Percentiles rank a stretch among this genome's conserved stretches.
phyloP scores from a whole-genome alignment of 2,113 vertebrate species.

The Rhodinocichla rosea region DNA sequence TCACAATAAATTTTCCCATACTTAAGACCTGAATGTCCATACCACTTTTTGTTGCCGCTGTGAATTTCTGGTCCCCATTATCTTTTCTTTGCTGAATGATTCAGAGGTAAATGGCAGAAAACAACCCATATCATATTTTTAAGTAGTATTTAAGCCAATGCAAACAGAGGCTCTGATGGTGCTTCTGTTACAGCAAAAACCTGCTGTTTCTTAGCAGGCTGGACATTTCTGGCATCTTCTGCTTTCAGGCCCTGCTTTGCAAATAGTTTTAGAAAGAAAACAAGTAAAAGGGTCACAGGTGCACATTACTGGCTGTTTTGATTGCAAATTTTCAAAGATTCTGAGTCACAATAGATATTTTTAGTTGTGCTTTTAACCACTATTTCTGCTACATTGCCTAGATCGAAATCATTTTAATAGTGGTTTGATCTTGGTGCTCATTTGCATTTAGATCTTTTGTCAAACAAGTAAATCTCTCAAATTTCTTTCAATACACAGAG shows the following conservation, averaged over 20 bases:
- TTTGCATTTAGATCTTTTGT: neutral
- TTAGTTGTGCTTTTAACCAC: neutral
- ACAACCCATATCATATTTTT: neutral
- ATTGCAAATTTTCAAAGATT: slow-evolving; percentile 13
- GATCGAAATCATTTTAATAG: slow-evolving; percentile 1
- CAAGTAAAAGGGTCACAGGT: slow-evolving; percentile 15
- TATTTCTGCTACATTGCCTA: neutral
- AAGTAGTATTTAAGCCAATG: neutral
- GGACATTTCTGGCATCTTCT: neutral
- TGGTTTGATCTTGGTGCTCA: neutral
- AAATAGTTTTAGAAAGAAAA: slow-evolving; percentile 1
- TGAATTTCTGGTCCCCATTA: neutral
- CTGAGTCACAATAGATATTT: slow-evolving; percentile 37
- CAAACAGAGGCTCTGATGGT: neutral
- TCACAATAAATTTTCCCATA: neutral
- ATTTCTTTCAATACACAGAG: neutral
- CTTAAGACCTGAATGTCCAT: neutral
- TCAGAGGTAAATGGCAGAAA: neutral
- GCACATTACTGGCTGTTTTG: neutral
- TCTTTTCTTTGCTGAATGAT: neutral
- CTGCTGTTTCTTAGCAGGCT: neutral
- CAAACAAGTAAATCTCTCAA: neutral
- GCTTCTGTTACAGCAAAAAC: neutral
- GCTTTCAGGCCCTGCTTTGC: neutral
- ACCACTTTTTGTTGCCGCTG: neutral